Conservation (phyloP, 2,113 vertebrate species). For the Leucoraja erinaceus region DNA sequence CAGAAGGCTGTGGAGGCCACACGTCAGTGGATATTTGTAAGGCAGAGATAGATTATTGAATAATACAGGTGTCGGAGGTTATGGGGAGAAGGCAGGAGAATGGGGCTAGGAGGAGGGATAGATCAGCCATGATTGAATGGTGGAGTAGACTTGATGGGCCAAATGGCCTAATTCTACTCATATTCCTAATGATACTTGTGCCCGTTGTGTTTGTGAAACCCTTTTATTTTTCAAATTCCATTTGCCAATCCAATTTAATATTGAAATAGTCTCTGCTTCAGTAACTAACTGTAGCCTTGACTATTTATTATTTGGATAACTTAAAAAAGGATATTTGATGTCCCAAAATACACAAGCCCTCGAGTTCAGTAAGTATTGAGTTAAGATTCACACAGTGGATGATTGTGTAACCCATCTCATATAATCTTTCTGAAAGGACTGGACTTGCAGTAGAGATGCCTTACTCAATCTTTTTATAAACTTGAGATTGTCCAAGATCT, state of each 20-base stretch:
- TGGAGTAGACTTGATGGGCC: too few species aligned
- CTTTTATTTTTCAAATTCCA: not conserved
- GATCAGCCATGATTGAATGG: too few species aligned
- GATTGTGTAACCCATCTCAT: not conserved
- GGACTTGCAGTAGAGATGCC: not conserved
- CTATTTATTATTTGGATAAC: too few species aligned
- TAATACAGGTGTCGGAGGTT: too few species aligned
- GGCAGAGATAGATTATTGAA: too few species aligned
- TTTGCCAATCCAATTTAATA: not conserved
- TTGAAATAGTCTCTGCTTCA: not conserved
- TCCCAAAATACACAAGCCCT: not conserved
- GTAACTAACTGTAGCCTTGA: too few species aligned
- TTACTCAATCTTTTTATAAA: not conserved
- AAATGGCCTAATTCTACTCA: not conserved
- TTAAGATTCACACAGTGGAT: not conserved
- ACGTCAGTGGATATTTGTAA: too few species aligned
- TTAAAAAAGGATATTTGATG: too few species aligned
- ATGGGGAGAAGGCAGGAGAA: too few species aligned
- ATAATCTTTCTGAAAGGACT: not conserved
- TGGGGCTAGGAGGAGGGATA: too few species aligned
- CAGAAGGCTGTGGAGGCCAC: too few species aligned
- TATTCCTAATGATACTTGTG: not conserved
- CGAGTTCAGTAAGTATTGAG: not conserved
- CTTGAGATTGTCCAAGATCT: not conserved
- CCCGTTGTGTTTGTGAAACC: not conserved